Base-by-base conservation (phyloP, 1,140 invertebrate species). In the Lordiphosa collinella region DNA sequence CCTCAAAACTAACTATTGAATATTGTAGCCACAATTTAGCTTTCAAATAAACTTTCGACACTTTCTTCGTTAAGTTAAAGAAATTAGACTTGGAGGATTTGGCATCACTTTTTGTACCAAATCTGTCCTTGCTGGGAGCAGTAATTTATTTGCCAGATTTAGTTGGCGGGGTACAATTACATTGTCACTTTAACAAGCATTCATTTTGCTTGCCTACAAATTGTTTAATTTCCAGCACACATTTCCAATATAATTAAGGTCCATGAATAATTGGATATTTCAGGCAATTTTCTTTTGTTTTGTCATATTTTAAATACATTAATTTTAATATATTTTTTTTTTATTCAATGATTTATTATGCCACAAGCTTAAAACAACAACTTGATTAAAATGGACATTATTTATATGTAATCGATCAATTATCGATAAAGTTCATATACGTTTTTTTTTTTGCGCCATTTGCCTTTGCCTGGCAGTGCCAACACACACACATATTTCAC, bases 391-490 rank as follows among this genome's bases (percentile, higher is more conserved):
- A 44, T 31, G 22, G 41, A 44, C 41, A 44, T 44, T 31, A 44
- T 31, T 43, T 43, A 43, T 43, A 43, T 67, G 63, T 67, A 67
- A 67, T 67, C 63, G 63, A 67, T 67, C 63, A 67, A 67, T 67
- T 67, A 67, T 55, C 44, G 25, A 29, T 29, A 29, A 29, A 29
- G 7, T 29, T 29, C 1, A 7, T 8, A 8, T 29, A 6, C 6
- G 0, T 6, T 25, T 25, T 25, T 1, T 46, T 51, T 66, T 67
- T 67, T 35, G 14, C 4, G 10, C 9, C 60, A 63, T 63, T 63
- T 53, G 63, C 48, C 51, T 34, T 37, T 11, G 10, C 10, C n/a
- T 7, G 16, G 48, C 38, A 34, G 31, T 22, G 18, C 4, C 18
- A 49, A 43, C n/a, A 37, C 36, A 48, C 32, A 38, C 32, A 29